Evolutionary conservation across 64 coral and sea anemone species (phyloP), one percentile per base, ranked within the genome.

Genomic region (Dendrophyllia cribrosa): DNA sequence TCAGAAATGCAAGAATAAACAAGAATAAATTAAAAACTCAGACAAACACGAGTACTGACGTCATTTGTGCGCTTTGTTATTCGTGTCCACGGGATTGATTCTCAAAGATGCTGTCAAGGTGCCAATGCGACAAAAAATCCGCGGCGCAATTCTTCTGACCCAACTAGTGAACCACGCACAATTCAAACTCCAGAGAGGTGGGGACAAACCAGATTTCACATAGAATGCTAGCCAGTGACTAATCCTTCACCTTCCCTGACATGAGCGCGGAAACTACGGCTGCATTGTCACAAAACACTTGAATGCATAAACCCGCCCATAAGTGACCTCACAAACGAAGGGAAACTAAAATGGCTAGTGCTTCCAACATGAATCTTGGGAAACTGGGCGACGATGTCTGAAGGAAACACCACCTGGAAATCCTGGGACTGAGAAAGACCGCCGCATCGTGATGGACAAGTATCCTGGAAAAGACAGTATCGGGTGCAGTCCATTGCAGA

Each of bases 261-360:
- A 2, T 86, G 7, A 86, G 2, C 19, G 50, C 63, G 5, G 26
- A 7, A 47, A 85, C 82, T 49, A 86, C 82, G 1, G 82, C 82
- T n/a, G 15, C 7, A 53, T 86, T 86, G 48, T 86, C 64, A 70
- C 82, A 86, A 25, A 51, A 86, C 15, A 86, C 82, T 49, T 51
- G 82, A 53, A 86, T 70, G 2, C 82, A 13, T 9, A 15, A 45
- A 7, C 82, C 82, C 3, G 82, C 10, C 82, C 62, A 86, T 4
- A 2, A 12, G 52, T 20, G 20, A 48, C 82, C 64, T 64, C 44
- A 86, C 45, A 86, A 25, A 10, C 82, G 46, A 45, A 86, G 17
- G 2, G 64, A 63, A 15, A 86, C 51, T 4, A 86, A 4, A n/a
- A 86, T 69, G 16, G 65, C 44, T 6, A 86, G 2, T 0, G 15